Evolutionary conservation across 2,797 vertebrate genomes (phyloP).

Genomic region (Alauda arvensis): DNA sequence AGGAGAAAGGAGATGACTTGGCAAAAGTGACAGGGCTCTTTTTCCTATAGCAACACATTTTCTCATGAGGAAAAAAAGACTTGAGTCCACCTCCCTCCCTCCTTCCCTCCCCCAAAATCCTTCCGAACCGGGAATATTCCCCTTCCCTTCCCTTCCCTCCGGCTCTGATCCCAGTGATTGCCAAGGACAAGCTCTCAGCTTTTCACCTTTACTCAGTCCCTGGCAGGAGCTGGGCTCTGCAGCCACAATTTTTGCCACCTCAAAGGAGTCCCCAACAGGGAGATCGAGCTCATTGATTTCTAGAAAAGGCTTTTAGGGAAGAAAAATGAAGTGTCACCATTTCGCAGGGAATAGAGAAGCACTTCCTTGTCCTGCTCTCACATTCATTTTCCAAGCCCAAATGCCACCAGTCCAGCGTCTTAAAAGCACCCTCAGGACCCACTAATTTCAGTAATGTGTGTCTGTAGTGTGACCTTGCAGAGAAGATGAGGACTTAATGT

Average conservation of each 20-base stretch:
- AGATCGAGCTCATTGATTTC: not conserved
- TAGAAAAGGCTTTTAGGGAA: not conserved
- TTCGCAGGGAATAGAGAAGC: not conserved
- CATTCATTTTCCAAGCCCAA: not conserved
- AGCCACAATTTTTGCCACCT: not conserved
- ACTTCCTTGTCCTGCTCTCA: not conserved
- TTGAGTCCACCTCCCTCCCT: not conserved
- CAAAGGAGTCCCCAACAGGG: rapidly evolving
- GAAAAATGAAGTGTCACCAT: not conserved
- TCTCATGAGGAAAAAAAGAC: not conserved
- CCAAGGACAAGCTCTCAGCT: not conserved
- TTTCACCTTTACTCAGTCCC: not conserved
- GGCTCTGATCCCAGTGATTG: not conserved
- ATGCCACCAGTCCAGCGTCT: not conserved
- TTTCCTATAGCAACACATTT: not conserved
- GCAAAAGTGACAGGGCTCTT: not conserved
- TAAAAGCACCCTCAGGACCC: not conserved
- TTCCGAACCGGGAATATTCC: not conserved
- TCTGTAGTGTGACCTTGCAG: not conserved
- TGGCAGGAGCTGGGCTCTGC: not conserved
- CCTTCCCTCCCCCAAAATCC: not conserved
- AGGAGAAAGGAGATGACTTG: not conserved
- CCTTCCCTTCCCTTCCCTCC: not conserved
- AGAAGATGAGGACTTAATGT: not conserved
- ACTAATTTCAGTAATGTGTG: not conserved